Evolutionary conservation across 2,888 invertebrate species (phyloP).

Genomic region (Mesorhabditis sp.): DNA sequence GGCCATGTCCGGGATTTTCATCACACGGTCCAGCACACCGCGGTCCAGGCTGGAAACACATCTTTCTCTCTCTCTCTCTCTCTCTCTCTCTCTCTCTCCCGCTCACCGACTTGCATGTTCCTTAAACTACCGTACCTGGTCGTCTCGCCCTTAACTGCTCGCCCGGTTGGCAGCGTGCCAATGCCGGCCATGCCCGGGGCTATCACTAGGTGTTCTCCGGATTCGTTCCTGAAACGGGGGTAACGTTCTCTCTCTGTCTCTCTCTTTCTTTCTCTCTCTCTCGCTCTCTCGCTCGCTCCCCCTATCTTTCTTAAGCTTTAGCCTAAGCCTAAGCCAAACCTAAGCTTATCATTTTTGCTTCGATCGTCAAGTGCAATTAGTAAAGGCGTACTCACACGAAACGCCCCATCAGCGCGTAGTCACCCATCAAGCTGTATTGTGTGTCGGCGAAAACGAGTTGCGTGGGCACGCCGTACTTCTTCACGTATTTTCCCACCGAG

Average conservation of each 20-base stretch:
- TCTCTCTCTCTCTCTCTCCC: background rate
- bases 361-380: too few species aligned
- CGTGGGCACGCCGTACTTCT: constrained; percentile 28
- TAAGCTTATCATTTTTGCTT: too few species aligned
- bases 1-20: constrained; percentile 47
- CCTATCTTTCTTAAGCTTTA: too few species aligned
- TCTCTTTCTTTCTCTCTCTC: too few species aligned
- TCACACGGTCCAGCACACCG: constrained; percentile 39
- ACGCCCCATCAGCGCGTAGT: constrained; percentile 26
- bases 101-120: background rate
- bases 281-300: too few species aligned
- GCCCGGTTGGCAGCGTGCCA: constrained; percentile 29
- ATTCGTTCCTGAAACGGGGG: constrained; percentile 21
- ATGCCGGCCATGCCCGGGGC: constrained; percentile 37
- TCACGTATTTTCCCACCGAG: constrained; percentile 29
- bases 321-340: too few species aligned
- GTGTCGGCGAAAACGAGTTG: constrained; percentile 33
- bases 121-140: constrained; percentile 19
- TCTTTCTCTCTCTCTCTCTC: background rate
- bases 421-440: constrained; percentile 29
- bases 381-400: constrained; percentile 7
- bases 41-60: constrained; percentile 29
- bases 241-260: too few species aligned
- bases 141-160: constrained; percentile 26
- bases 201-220: constrained; percentile 25